Conservation (phyloP, 2,888 invertebrate species). For the Melieria crassipennis region DNA sequence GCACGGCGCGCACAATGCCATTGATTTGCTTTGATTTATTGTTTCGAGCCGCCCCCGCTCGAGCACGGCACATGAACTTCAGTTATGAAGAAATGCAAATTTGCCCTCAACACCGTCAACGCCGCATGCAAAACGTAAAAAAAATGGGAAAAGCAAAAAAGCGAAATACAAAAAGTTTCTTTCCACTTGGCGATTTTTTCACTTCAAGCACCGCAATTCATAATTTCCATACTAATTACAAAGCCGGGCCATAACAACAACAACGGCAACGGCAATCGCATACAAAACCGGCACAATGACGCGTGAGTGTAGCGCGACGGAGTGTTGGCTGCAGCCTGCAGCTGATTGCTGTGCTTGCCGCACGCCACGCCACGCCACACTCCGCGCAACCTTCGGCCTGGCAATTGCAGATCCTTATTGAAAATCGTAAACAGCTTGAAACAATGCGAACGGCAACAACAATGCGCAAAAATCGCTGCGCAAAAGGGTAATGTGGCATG, state of each 20-base stretch:
- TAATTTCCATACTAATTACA: constrained; percentile 60
- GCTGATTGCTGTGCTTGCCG: constrained; percentile 10
- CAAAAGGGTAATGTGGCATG: constrained; percentile 1
- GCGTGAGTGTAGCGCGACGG: not conserved
- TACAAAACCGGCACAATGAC: not conserved
- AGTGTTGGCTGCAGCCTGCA: constrained; percentile 28
- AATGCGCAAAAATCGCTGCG: not conserved
- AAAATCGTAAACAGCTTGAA: constrained; percentile 27
- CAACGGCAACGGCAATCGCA: not conserved
- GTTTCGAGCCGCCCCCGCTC: constrained; percentile 40
- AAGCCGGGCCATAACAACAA: constrained; percentile 32
- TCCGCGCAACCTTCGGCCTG: not conserved
- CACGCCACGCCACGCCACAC: constrained; percentile 26
- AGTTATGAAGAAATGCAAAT: constrained; percentile 23
- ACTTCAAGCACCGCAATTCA: constrained; percentile 55
- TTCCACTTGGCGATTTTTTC: not conserved
- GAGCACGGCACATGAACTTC: constrained; percentile 24
- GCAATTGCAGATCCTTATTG: constrained; percentile 8
- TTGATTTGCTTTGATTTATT: constrained; percentile 65
- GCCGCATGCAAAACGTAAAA: not conserved
- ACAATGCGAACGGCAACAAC: constrained; percentile 13
- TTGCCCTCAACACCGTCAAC: constrained; percentile 8
- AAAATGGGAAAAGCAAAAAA: constrained; percentile 19
- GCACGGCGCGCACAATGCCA: constrained; percentile 24
- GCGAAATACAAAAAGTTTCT: constrained; percentile 16